Base-by-base conservation (phyloP, 2,888 invertebrate genomes). In the Sphaerophoria rueppellii region DNA sequence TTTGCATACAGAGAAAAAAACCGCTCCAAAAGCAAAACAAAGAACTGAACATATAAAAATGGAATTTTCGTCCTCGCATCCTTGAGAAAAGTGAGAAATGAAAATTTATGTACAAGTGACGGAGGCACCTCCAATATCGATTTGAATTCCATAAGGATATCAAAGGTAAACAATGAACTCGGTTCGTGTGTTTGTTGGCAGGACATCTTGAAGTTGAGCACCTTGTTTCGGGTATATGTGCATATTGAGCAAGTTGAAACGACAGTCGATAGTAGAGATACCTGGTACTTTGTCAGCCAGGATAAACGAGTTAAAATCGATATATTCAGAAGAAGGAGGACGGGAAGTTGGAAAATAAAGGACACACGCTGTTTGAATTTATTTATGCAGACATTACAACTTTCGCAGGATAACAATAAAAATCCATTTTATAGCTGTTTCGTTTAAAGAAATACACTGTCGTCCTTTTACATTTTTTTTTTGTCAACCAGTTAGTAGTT, bases 391-490 rank as follows among this genome's bases (percentile, higher is more conserved):
- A 60, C 74, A 74, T 80, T 81, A 72, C 65, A 63, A 80, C 61
- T 76, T 73, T 58, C 46, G 32, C 71, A 72, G 76, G 72, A 85
- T 72, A 81, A 80, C 75, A 73, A 85, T 80, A 72, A 69, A 76
- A 80, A 58, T 70, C 76, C 81, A 34, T 73, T 85, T 85, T 73
- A 85, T 81, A 81, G 69, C 73, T 73, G 63, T 77, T 85, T 85
- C 81, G 81, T 85, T 85, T 85, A 81, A 85, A 85, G 76, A 72
- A 76, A 80, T 69, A 58, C 79, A 58, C 83, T 16, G 11, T 6
- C 55, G 37, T 6, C 52, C 35, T 52, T 61, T n/a, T 37, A 73
- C 35, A 6, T 43, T 54, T 54, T 37, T 32, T 40, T 50, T 35
- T 65, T 16, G 35, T 37, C 52, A 60, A 60, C 34, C 34, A 4